Conservation (phyloP, 2,797 vertebrate genomes). For the Peromyscus aztecus region DNA sequence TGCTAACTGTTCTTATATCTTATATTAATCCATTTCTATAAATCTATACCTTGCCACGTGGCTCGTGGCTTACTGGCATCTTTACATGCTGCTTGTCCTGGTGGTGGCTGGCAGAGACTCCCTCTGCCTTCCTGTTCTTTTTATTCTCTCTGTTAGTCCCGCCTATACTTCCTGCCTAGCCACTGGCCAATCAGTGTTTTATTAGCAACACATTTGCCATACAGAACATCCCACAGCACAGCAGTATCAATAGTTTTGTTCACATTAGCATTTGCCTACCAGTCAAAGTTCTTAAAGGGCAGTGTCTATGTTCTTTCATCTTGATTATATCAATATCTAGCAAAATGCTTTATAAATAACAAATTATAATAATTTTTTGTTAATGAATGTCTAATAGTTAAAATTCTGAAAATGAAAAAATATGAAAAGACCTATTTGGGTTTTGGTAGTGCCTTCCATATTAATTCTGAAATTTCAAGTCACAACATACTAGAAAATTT, state of each 20-base stretch:
- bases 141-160: no score
- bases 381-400: not conserved
- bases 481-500: not conserved
- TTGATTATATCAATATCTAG: not conserved
- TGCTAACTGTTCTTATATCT: no score
- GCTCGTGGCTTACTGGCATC: no score
- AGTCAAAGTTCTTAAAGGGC: not conserved
- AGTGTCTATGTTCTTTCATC: not conserved
- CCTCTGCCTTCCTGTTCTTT: no score
- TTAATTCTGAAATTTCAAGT: conserved; percentile 52
- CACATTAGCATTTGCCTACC: not conserved
- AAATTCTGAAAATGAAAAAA: conserved; percentile 53
- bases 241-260: not conserved
- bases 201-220: no score
- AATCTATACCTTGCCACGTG: no score
- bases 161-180: no score
- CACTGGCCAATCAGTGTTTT: no score
- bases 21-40: no score
- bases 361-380: not conserved
- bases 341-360: not conserved
- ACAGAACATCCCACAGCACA: no score
- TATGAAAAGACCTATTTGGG: not conserved
- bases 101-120: no score
- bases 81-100: no score
- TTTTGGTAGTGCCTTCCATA: not conserved